These are phyloP conservation scores for Stictonetta naevosa DNA, from an alignment of 2,113 vertebrate species.

Conservation along the genomic window DNA sequence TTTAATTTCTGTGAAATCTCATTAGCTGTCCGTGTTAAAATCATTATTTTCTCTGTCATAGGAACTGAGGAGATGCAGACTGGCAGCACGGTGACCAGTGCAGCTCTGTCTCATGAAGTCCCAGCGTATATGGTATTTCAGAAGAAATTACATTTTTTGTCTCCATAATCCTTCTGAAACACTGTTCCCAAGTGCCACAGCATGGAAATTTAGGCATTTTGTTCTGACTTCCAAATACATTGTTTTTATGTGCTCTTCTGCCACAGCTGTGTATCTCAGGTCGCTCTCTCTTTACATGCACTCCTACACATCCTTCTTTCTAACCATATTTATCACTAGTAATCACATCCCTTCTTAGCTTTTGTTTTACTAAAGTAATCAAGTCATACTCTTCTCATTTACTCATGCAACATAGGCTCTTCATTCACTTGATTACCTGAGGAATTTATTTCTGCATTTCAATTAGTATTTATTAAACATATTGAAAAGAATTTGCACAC, in stretches of 20 bases:
- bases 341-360: not conserved
- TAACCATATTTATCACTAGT: not conserved
- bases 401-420: not conserved
- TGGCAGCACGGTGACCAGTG: not conserved
- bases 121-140: not conserved
- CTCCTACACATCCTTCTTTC: not conserved
- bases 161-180: not conserved
- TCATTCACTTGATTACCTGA: constrained; percentile 16
- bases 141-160: not conserved
- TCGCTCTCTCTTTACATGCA: not conserved
- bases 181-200: not conserved
- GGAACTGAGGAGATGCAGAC: not conserved
- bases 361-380: not conserved
- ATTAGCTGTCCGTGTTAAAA: not conserved
- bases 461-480: constrained; percentile 6
- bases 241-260: not conserved
- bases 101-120: not conserved
- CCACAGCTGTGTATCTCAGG: not conserved
- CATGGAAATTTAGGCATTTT: not conserved
- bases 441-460: not conserved
- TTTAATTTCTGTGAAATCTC: constrained; percentile 5
- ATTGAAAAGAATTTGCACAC: not conserved
- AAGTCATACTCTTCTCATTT: not conserved
- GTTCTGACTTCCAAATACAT: not conserved
- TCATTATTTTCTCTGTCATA: not conserved